phyloP scores from a whole-genome alignment of 2,888 invertebrate genomes.

The Ganaspis brasiliensis region DNA sequence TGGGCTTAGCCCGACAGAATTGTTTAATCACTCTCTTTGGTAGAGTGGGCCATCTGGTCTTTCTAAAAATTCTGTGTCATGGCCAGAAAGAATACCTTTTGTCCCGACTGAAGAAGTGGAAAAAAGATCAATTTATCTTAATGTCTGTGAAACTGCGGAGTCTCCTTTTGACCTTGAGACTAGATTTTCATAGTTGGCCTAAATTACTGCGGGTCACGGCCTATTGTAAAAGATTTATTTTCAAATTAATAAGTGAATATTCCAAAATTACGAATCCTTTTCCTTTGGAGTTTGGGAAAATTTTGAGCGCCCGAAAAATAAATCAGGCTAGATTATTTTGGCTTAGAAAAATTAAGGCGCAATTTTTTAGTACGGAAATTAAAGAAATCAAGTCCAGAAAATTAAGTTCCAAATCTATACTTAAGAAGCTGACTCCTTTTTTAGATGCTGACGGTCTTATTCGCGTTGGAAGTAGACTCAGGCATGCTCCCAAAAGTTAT shows the following conservation, averaged over 20 bases:
- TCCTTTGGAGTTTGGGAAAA: not conserved
- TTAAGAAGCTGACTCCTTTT: too few relatives aligned
- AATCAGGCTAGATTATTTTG: not conserved
- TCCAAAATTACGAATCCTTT: not conserved
- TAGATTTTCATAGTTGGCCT: not conserved
- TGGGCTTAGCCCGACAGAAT: too few relatives aligned
- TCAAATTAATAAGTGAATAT: not conserved
- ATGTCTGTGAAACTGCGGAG: not conserved
- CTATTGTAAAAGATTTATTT: not conserved
- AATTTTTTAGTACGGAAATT: too few relatives aligned
- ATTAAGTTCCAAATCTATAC: too few relatives aligned
- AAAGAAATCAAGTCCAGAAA: too few relatives aligned
- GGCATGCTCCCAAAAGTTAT: too few relatives aligned
- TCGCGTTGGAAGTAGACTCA: too few relatives aligned
- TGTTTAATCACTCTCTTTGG: constrained; percentile 1
- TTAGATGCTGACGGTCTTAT: too few relatives aligned
- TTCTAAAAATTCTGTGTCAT: too few relatives aligned
- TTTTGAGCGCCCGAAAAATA: not conserved
- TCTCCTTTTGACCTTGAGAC: not conserved
- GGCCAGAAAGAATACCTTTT: not conserved
- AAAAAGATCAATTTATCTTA: not conserved
- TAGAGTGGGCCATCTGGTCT: not conserved
- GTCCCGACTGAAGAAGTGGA: not conserved
- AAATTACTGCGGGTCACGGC: not conserved
- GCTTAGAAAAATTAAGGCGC: too few relatives aligned